Evolutionary conservation across 2,113 vertebrate genomes (phyloP), one percentile per base, ranked within the genome.

Genomic region (Dasypus novemcinctus): DNA sequence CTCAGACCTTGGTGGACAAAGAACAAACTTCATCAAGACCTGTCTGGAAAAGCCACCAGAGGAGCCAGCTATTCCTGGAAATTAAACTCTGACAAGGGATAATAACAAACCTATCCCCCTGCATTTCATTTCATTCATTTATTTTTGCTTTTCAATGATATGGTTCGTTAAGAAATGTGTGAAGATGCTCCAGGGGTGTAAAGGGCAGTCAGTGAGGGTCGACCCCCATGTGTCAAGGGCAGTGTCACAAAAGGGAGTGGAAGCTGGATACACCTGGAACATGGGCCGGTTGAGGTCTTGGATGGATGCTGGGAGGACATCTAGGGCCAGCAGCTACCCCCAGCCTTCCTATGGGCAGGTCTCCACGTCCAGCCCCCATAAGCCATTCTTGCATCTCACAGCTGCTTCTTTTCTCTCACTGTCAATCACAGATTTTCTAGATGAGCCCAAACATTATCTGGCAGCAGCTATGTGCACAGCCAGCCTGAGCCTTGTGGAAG

Each of bases 401-500:
- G 31, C 49, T 27, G 52, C 72, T 66, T 81, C 81, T 68, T 78
- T 17, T 61, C 29, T 23, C n/a, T 86, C 71, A 15, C 57, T 59
- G 91, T 43, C 41, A 36, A 5, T 12, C n/a, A 4, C 66, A 81
- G 74, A 14, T 59, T 63, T 87, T 90, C 54, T 43, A 29, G 41
- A 36, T 23, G 49, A 72, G 18, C 27, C 52, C 25, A 23, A n/a
- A 21, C 13, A 36, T 41, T n/a, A 1, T 3, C 46, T 49, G 1
- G n/a, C 3, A 46, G 46, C 27, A 36, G 41, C 11, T 14, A 0
- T 27, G 17, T 14, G 8, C 0, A 13, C 0, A 14, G 10, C 4
- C 27, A 72, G 20, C 31, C 52, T 41, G 66, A 46, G 59, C 49
- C 78, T 21, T 17, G 3, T 0, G 6, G 41, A 33, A 23, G 12